phyloP scores from a whole-genome alignment of 2,797 vertebrate genomes.

The Benthosema pterotum region DNA sequence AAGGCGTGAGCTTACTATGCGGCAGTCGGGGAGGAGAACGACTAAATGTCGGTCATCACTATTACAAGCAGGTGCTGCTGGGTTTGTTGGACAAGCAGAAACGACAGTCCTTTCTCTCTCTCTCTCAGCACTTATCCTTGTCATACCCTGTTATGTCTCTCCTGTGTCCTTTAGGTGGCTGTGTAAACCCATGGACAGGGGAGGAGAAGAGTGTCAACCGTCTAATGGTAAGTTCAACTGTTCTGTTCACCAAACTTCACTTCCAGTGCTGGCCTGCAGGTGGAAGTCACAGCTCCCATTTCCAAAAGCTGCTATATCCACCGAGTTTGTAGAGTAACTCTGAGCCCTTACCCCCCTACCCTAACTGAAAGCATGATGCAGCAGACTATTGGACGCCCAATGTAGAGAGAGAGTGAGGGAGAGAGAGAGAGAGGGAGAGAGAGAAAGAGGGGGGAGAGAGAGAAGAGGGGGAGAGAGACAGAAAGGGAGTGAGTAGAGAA shows the following conservation, averaged over 20 bases:
- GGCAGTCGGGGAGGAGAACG: neutral
- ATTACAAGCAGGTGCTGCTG: neutral
- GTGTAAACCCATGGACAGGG: slow-evolving; percentile 12
- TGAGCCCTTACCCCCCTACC: slow-evolving; percentile 22
- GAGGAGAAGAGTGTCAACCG: slow-evolving; percentile 9
- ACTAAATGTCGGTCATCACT: neutral
- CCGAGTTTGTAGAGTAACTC: slow-evolving; percentile 18
- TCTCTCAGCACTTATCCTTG: neutral
- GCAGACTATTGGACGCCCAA: slow-evolving; percentile 26
- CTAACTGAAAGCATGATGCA: slow-evolving; percentile 39
- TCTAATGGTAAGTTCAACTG: slow-evolving; percentile 52
- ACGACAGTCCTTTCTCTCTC: neutral
- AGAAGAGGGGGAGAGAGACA: neutral
- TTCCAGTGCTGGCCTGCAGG: slow-evolving; percentile 71
- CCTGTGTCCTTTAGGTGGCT: slow-evolving; percentile 24
- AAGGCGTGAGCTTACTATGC: slow-evolving; percentile 6
- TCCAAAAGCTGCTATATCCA: slow-evolving; percentile 27
- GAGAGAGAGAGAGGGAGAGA: no score
- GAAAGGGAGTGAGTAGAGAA: no score
- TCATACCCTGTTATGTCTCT: slow-evolving; percentile 1
- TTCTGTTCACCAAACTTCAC: slow-evolving; percentile 44
- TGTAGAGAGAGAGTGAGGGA: neutral
- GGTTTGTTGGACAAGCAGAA: slow-evolving; percentile 9
- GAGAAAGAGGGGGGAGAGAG: neutral
- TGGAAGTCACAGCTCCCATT: slow-evolving; percentile 63